Evolutionary conservation across 1,140 invertebrate genomes (phyloP), one percentile per base, ranked within the genome.

Genomic region (Trichonephila inaurata): DNA sequence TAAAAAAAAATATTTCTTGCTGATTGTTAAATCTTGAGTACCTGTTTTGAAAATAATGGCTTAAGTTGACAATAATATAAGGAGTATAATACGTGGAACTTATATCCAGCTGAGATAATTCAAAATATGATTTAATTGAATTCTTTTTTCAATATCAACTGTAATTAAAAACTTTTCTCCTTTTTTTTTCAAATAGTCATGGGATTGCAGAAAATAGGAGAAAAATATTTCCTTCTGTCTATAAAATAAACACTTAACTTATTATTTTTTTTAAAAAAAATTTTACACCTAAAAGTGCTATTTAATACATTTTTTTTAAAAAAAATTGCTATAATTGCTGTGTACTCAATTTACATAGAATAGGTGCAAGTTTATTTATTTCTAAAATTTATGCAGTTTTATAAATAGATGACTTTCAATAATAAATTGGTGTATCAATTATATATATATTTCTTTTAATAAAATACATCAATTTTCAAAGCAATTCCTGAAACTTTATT

Each of bases 41-140:
- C 16, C 87, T 18, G 19, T 21, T 51, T 24, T 44, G 40, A 44
- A 89, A 64, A 89, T 18, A 69, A 69, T 28, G 24, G 19, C 24
- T 69, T 69, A 12, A 69, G 60, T 89, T 72, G 18, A 89, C 69
- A 89, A 69, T 51, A 89, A 58, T n/a, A 89, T 58, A 89, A 18
- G 33, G 16, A 62, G 16, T 19, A 21, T 40, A 88, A 89, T 51
- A 51, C 24, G 44, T 21, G 44, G 19, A 66, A 40, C 4, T 1
- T 12, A 18, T 51, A 1, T n/a, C 24, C 21, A 44, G 21, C 8
- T 24, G 24, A n/a, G 24, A 89, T 72, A 69, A 89, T 89, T 89
- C 61, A 66, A 72, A 69, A 33, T 44, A 64, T 72, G 62, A 69
- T 33, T 69, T 72, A 89, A 89, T 89, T 66, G n/a, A 62, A 89